Conservation (phyloP, 2,888 invertebrate genomes). For the Saturnia japonica region DNA sequence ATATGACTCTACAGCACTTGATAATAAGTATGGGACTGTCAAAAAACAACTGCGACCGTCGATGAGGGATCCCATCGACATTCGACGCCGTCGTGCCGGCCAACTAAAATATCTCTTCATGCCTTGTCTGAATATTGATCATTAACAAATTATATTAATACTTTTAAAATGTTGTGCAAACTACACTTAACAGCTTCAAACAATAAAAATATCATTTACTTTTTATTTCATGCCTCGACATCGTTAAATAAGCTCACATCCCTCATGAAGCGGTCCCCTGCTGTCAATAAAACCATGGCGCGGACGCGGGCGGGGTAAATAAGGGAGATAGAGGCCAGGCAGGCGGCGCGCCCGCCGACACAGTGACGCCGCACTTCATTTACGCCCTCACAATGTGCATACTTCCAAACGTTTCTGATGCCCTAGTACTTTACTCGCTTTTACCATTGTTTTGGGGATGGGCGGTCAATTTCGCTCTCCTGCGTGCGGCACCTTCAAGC, state of each 20-base stretch:
- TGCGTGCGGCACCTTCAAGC: too few species aligned
- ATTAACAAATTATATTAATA: too few species aligned
- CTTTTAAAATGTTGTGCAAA: too few species aligned
- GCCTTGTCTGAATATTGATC: too few species aligned
- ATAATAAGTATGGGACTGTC: too few species aligned
- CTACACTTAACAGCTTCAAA: too few species aligned
- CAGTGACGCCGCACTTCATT: conserved; percentile 38
- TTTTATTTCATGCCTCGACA: conserved; percentile 26
- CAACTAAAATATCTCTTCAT: too few species aligned
- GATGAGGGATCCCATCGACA: too few species aligned
- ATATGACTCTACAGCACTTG: too few species aligned
- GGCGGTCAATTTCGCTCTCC: too few species aligned
- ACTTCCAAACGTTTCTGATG: conserved; percentile 27
- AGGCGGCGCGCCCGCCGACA: conserved; percentile 30
- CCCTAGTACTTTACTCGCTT: conserved; percentile 34
- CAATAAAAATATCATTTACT: not conserved
- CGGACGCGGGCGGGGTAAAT: conserved; percentile 28
- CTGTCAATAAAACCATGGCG: conserved; percentile 30
- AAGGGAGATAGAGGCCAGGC: conserved; percentile 27
- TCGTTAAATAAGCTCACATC: conserved; percentile 42
- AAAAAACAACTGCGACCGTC: too few species aligned
- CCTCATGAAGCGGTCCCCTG: conserved; percentile 34
- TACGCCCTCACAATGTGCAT: conserved; percentile 15
- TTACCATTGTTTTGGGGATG: conserved; percentile 25
- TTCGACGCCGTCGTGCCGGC: too few species aligned